Percentiles rank a stretch among this genome's conserved stretches.
phyloP scores from a whole-genome alignment of 1,140 invertebrate species.

The Psix sp. region DNA sequence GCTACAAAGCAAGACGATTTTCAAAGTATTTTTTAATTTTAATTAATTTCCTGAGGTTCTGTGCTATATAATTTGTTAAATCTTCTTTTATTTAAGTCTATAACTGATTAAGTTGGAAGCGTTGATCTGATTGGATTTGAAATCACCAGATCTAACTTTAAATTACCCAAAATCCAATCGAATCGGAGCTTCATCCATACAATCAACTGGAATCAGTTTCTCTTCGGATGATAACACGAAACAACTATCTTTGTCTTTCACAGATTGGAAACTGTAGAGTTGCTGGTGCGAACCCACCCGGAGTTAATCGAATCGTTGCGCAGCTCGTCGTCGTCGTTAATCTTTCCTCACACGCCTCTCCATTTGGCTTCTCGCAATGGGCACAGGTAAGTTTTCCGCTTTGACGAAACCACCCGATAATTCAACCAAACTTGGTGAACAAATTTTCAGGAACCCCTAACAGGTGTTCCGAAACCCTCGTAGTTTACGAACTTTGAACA shows the following conservation, averaged over 20 bases:
- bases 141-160: too few relatives aligned
- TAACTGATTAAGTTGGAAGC: not conserved
- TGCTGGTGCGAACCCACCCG: conserved; percentile 88
- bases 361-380: conserved; percentile 96
- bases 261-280: conserved; percentile 91
- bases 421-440: not conserved
- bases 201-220: not conserved
- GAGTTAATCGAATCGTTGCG: conserved; percentile 85
- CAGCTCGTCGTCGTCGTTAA: conserved; percentile 78
- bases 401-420: conserved; percentile 8
- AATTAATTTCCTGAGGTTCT: too few relatives aligned
- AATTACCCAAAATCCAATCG: too few relatives aligned
- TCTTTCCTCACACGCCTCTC: conserved; percentile 91
- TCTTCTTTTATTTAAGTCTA: too few relatives aligned
- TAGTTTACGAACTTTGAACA: conserved; percentile 11
- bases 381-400: conserved; percentile 78
- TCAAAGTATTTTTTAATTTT: too few relatives aligned
- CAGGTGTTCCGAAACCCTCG: conserved; percentile 18
- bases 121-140: too few relatives aligned
- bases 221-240: conserved; percentile 2
- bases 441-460: conserved; percentile 21
- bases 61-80: too few relatives aligned
- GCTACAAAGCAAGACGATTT: too few relatives aligned
- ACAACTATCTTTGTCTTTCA: conserved; percentile 59
- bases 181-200: not conserved